Evolutionary conservation across 2,797 vertebrate genomes (phyloP).

Genomic region (Hypotaenidia okinawae): DNA sequence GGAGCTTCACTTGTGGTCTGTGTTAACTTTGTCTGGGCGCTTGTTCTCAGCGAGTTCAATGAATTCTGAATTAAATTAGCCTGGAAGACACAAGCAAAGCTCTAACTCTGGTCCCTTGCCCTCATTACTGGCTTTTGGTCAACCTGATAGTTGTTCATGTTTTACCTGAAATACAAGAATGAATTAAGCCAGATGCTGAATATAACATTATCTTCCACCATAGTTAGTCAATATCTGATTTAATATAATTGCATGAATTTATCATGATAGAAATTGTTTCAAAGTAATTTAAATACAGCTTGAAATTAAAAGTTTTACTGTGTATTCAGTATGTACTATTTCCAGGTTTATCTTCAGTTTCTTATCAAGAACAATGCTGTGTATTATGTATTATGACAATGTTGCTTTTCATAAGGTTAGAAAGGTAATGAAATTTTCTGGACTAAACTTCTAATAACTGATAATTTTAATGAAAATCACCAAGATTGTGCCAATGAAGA

Average conservation of each 20-base stretch:
- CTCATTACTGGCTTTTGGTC: not conserved
- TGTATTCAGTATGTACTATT: constrained; percentile 40
- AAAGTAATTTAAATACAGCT: constrained; percentile 54
- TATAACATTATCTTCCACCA: not conserved
- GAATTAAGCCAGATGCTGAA: constrained; percentile 30
- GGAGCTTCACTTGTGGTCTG: not conserved
- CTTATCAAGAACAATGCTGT: constrained; percentile 33
- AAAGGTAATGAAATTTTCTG: constrained; percentile 57
- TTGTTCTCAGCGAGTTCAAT: not conserved
- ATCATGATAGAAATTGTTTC: constrained; percentile 56
- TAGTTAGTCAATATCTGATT: constrained; percentile 59
- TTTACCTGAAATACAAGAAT: not conserved
- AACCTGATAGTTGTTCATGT: not conserved
- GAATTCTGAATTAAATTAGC: not conserved
- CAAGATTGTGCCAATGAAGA: not conserved
- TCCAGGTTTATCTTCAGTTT: constrained; percentile 59
- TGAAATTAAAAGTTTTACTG: constrained; percentile 35
- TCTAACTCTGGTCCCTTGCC: not conserved
- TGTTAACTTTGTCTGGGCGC: fast-evolving
- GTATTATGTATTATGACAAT: constrained; percentile 60
- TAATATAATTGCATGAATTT: constrained; percentile 66
- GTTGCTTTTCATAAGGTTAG: constrained; percentile 51
- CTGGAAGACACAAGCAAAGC: not conserved
- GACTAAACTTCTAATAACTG: constrained; percentile 47
- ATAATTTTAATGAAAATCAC: constrained; percentile 63